Conservation (phyloP, 2,113 vertebrate genomes). For the Noctilio leporinus region DNA sequence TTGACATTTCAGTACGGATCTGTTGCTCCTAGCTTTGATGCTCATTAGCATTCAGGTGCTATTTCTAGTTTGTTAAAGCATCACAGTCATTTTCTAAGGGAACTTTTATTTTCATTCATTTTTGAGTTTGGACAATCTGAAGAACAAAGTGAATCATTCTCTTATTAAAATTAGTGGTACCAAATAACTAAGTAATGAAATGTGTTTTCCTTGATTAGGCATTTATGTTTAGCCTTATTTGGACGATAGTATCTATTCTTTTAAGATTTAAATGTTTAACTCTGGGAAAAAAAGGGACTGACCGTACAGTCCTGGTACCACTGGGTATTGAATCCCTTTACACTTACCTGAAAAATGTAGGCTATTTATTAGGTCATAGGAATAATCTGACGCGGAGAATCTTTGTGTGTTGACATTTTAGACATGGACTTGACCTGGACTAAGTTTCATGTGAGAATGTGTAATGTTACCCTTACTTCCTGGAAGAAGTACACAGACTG, state of each 20-base stretch:
- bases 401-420: neutral
- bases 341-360: neutral
- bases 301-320: neutral
- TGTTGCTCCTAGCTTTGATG: conserved; percentile 20
- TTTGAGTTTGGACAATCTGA: neutral
- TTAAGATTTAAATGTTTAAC: conserved; percentile 8
- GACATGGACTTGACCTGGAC: neutral
- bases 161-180: neutral
- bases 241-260: neutral
- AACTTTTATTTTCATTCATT: conserved; percentile 39
- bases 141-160: conserved; percentile 7
- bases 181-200: neutral
- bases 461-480: neutral
- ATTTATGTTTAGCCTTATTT: conserved; percentile 16
- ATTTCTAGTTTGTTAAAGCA: conserved; percentile 48
- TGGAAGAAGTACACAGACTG: neutral
- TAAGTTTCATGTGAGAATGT: neutral
- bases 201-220: neutral
- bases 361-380: neutral
- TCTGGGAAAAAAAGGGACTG: neutral
- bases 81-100: conserved; percentile 34
- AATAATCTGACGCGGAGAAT: neutral
- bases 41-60: conserved; percentile 49
- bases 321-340: neutral
- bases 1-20: conserved; percentile 31